These are phyloP conservation scores for Catharus bicknelli DNA, from an alignment of 2,113 vertebrate genomes.

Conservation along the genomic window DNA sequence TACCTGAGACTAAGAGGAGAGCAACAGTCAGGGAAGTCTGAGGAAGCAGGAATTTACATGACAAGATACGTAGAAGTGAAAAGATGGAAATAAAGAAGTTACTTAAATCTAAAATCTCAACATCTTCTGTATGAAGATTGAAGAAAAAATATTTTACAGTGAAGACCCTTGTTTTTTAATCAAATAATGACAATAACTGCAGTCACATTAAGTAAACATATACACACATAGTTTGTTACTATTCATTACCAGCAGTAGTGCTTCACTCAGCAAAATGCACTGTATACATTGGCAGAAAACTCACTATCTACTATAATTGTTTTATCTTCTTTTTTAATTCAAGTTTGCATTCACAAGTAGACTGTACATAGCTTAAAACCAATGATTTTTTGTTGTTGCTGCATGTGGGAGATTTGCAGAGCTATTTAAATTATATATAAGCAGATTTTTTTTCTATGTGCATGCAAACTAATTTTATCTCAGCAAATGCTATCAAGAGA, in stretches of 20 bases:
- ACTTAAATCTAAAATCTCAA: not conserved
- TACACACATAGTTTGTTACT: not conserved
- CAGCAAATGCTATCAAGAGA: not conserved
- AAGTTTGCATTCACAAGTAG: not conserved
- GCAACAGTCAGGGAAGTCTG: not conserved
- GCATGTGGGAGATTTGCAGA: not conserved
- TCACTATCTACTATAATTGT: not conserved
- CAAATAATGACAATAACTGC: not conserved
- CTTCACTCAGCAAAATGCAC: not conserved
- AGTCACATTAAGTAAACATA: not conserved
- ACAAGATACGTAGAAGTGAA: not conserved
- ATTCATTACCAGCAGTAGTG: not conserved
- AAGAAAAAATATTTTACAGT: not conserved
- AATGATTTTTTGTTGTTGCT: not conserved
- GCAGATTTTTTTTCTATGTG: fast-evolving
- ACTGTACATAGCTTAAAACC: not conserved
- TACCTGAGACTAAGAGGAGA: not conserved
- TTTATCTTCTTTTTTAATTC: not conserved
- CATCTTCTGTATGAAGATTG: not conserved
- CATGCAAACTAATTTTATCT: not conserved
- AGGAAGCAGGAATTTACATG: not conserved
- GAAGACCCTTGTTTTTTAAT: not conserved
- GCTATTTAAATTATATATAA: not conserved
- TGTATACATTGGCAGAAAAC: not conserved
- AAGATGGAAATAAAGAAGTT: not conserved